Evolutionary conservation across 1,140 invertebrate genomes (phyloP), one percentile per base, ranked within the genome.

Genomic region (Hylyphantes graminicola): DNA sequence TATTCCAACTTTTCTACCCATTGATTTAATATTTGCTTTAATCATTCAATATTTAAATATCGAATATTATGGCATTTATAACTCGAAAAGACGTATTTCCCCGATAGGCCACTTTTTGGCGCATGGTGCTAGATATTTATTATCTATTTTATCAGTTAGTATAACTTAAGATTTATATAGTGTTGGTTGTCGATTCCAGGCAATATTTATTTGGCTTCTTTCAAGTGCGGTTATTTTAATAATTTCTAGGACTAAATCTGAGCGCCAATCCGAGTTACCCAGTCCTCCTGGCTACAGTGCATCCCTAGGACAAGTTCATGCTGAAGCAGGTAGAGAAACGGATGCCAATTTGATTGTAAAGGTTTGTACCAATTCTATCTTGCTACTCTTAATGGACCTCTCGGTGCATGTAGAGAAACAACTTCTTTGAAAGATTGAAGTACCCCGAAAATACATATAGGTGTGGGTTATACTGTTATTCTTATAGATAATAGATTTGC

Each of bases 341-440:
- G 95, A 96, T 89, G 92, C 94, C 0, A 95, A 93, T 91, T 90
- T 98, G 76, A 94, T 97, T 74, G 96, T 96, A 0, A 98, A 98
- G 82, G 88, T 88, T 79, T 8, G 17, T 67, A 67, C 9, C 35
- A 12, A 21, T 35, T 35, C 35, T 35, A 35, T 35, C 35, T 35
- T 35, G 5, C 35, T 35, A 35, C 5, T 35, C 35, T 35, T 35
- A 35, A 35, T 35, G 35, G 35, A 35, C 35, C 35, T 35, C 35
- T 35, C 35, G 35, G 35, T 35, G 35, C 35, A 35, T 35, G 35
- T 35, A 35, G 35, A 35, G 35, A 35, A 35, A 35, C 35, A 35
- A 5, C 35, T 35, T 35, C 35, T 35, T 35, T 35, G 35, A 35
- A 35, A 35, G 35, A 35, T 35, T 35, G 35, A 35, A 35, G 35